Evolutionary conservation across 2,797 vertebrate species (phyloP), one percentile per base, ranked within the genome.

Genomic region (Graptemys geographica): DNA sequence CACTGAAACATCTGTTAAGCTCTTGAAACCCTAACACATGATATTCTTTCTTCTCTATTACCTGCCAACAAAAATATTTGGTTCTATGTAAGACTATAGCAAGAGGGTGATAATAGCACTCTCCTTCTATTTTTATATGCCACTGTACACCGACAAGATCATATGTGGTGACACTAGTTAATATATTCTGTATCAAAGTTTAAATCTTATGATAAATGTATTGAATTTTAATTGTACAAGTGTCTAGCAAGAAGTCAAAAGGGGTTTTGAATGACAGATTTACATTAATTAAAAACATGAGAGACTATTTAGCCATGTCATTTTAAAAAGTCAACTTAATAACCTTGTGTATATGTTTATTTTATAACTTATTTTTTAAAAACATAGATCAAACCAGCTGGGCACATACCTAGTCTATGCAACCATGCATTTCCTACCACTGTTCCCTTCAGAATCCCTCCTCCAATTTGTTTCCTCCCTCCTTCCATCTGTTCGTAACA

Each of bases 1-100:
- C 95, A 94, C 97, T 97, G 97, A 98, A 98, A 98, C 98, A 98
- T 99, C 98, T 98, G 98, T 98, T 98, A 98, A 98, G 98, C 97
- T 97, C 98, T 97, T 96, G 97, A 96, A 97, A 93, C 97, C 95
- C 98, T 96, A 98, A 97, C 97, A 98, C 97, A 97, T 56, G 96
- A 97, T 97, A 98, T 83, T 98, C 97, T 98, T 98, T 97, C 97
- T 97, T 84, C 95, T 88, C 62, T 62, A 82, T 89, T 92, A 95
- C 90, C 94, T 96, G 98, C 98, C 98, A 98, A 98, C 88, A 97
- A 97, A 98, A 99, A 98, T 98, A 98, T 97, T 97, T 98, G 95
- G 88, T 96, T 98, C 97, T 95, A 96, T 96, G 96, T 97, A 97
- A 98, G 97, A 95, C 96, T 97, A 97, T 94, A 94, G 88, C 76